These are phyloP conservation scores for Pseudomyrmex dendroicus DNA, from an alignment of 1,140 invertebrate genomes.

Conservation along the genomic window DNA sequence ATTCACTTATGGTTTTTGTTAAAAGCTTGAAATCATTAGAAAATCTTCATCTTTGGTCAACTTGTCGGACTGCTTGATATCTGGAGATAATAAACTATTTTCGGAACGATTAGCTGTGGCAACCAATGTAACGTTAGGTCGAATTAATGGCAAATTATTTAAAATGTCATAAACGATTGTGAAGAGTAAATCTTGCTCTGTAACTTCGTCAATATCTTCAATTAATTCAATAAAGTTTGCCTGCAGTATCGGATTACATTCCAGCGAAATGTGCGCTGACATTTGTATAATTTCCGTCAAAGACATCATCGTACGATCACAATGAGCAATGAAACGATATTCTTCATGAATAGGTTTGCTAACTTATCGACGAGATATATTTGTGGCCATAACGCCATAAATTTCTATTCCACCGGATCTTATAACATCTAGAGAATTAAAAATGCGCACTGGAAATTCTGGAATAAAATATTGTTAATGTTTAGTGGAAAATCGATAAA, in stretches of 20 bases:
- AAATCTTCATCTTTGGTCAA: constrained; percentile 83
- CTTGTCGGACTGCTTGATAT: not conserved
- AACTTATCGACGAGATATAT: constrained; percentile 89
- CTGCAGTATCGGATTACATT: constrained; percentile 90
- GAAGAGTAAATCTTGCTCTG: constrained; percentile 83
- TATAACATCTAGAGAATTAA: constrained; percentile 82
- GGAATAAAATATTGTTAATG: too few species aligned
- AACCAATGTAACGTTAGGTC: constrained; percentile 68
- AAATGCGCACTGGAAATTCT: constrained; percentile 83
- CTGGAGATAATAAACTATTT: too few species aligned
- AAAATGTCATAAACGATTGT: constrained; percentile 86
- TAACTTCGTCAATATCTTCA: constrained; percentile 84
- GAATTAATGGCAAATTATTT: constrained; percentile 87
- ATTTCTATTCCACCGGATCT: constrained; percentile 93
- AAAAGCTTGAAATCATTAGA: constrained; percentile 83
- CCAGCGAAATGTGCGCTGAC: constrained; percentile 90
- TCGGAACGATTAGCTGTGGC: not conserved
- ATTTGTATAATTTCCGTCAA: constrained; percentile 85
- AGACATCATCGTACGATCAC: constrained; percentile 67
- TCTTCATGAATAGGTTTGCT: constrained; percentile 90
- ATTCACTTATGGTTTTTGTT: constrained; percentile 41
- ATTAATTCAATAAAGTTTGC: constrained; percentile 90
- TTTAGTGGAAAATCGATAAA: too few species aligned
- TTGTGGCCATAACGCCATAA: constrained; percentile 91
- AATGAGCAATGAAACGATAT: constrained; percentile 89